phyloP scores from a whole-genome alignment of 2,113 vertebrate genomes.

The Cyprinodon brontotheroides region DNA sequence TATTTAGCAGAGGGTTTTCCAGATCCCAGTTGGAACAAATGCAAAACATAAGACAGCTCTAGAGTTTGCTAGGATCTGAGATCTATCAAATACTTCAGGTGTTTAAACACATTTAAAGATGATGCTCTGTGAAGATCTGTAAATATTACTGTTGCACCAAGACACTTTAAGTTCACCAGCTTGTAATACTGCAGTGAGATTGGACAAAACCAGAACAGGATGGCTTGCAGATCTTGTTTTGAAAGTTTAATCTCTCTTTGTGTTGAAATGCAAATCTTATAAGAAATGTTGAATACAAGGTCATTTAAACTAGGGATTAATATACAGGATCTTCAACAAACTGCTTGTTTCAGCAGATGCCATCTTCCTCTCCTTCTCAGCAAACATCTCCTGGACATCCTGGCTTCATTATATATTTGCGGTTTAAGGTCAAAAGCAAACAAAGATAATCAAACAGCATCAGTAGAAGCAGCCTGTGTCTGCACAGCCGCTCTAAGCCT shows the following conservation, averaged over 20 bases:
- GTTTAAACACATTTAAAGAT: neutral
- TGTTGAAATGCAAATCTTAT: neutral
- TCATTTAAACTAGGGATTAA: neutral
- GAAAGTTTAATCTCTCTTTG: neutral
- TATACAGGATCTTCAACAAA: neutral
- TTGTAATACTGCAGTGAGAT: neutral
- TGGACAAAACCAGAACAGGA: neutral
- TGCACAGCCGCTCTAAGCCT: slow-evolving; percentile 38
- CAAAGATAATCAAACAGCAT: slow-evolving; percentile 22
- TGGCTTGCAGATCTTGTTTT: neutral
- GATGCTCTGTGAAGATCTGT: neutral
- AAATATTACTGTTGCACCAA: neutral
- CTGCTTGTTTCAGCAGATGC: neutral
- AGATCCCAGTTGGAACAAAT: no score
- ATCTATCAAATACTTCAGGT: no score
- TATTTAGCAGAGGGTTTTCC: no score
- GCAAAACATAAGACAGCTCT: no score
- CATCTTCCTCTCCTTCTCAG: slow-evolving; percentile 12
- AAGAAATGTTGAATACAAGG: neutral
- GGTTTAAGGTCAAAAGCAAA: slow-evolving; percentile 19
- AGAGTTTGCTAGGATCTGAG: no score
- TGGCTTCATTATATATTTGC: slow-evolving; percentile 28
- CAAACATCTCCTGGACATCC: slow-evolving; percentile 17
- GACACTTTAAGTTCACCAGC: neutral
- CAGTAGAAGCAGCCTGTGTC: slow-evolving; percentile 18